phyloP scores from a whole-genome alignment of 2,888 invertebrate genomes.

The Cataglyphis albicans region DNA sequence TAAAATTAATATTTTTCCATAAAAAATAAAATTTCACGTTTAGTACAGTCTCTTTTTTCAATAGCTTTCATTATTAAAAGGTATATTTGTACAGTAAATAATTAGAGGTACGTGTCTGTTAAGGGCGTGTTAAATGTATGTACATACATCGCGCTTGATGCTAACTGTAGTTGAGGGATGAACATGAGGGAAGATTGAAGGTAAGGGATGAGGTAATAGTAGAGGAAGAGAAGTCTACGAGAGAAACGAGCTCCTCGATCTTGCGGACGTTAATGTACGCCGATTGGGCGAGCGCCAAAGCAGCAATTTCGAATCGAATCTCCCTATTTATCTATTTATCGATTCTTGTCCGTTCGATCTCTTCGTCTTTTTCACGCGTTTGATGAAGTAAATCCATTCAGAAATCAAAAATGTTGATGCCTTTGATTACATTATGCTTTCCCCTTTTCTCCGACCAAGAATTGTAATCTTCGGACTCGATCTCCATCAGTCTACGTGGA shows the following conservation, averaged over 20 bases:
- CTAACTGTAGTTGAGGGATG: constrained; percentile 2
- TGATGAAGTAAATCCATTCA: background rate
- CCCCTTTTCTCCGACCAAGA: background rate
- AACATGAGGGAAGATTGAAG: constrained; percentile 7
- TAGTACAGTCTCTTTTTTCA: background rate
- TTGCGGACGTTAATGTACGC: constrained; percentile 74
- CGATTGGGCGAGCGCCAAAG: constrained; percentile 72
- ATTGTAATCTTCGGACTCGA: background rate
- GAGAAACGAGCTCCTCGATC: constrained; percentile 68
- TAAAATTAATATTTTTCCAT: background rate
- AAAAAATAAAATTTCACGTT: background rate
- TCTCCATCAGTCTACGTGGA: background rate
- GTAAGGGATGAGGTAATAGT: background rate
- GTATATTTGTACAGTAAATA: background rate
- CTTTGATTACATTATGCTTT: constrained; percentile 1
- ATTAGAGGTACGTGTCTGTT: background rate
- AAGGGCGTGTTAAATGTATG: background rate
- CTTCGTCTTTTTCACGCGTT: background rate
- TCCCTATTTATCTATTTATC: constrained; percentile 7
- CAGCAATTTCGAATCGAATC: constrained; percentile 59
- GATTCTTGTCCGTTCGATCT: background rate
- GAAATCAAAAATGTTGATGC: constrained; percentile 7
- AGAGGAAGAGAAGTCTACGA: background rate
- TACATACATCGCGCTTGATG: background rate
- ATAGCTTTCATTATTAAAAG: background rate